Base-by-base conservation (phyloP, 2,113 vertebrate genomes). In the Meriones unguiculatus region DNA sequence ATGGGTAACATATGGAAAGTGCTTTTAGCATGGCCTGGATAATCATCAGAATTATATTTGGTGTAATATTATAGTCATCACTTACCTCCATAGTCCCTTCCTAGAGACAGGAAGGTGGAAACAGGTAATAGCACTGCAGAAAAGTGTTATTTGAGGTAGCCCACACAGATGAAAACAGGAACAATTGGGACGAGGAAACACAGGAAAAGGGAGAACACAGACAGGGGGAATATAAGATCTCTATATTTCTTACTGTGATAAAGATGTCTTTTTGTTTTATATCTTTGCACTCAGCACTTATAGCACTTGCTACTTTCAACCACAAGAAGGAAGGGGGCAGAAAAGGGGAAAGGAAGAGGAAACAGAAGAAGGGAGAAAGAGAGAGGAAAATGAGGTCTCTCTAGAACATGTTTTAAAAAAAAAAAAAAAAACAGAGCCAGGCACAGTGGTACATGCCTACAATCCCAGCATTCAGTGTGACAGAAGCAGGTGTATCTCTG, bases 91-190 rank as follows among this genome's bases (percentile, higher is more conserved):
- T 3, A 81, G n/a, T n/a, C 2, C 11, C 17, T 22, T 91, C 78
- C 65, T 94, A 22, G 54, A 87, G 62, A 91, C 15, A 93, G n/a
- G 87, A 46, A 67, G 25, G 65, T 88, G 1, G 57, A 90, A 95
- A 85, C 81, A 95, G 41, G 88, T 91, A 90, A 72, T n/a, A 14
- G 22, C 24, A 77, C 72, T 67, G 11, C 35, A 88, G 70, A 59
- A 3, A 65, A 32, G 50, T 52, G 22, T 52, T 85, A 57, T 67
- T 30, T 92, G 18, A 90, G 54, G 38, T 41, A 85, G 32, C 32
- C 17, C 76, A 85, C 72, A 87, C 32, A 78, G 38, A 70, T 41
- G 20, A 84, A 93, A 64, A 87, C 1, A 91, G 72, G 76, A 25
- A 91, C 41, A 70, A 46, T 82, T 24, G n/a, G 95, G 52, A 24